Evolutionary conservation across 2,113 vertebrate species (phyloP), one percentile per base, ranked within the genome.

Genomic region (Hemichromis elongatus): DNA sequence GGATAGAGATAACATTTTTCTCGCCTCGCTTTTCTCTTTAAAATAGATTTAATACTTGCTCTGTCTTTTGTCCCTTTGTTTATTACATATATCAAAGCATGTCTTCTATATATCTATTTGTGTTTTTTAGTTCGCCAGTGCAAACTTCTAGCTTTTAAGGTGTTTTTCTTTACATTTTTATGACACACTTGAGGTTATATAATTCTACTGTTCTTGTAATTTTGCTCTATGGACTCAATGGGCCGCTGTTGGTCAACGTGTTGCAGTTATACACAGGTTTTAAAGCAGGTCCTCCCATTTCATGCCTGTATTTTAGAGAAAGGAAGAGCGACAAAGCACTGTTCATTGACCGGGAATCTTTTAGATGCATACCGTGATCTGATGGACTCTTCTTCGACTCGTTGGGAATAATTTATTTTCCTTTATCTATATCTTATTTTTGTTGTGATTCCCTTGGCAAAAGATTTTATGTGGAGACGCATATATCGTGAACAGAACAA

Each of bases 181-280:
- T 18, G 3, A 78, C 21, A 6, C 2, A 8, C 70, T 54, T 63
- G 1, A n/a, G 3, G 3, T 26, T 0, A n/a, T 28, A 11, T 11
- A 0, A 4, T 1, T 19, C 9, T 26, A 5, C 19, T 13, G 5
- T 3, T 66, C 42, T 61, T 91, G 90, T 52, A 93, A 66, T 91
- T 57, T 83, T 59, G 13, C 6, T 57, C 7, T 70, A 3, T 88
- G 68, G 79, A 88, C 91, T 91, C 84, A 55, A 5, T 61, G 88
- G 88, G 91, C 81, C 91, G 91, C 91, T 92, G 84, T 92, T 91
- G 88, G 92, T 42, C 63, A 68, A 68, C 63, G 37, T 53, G 35
- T 87, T 63, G 63, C 19, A 86, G 73, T 53, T 45, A 16, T 57
- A 21, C 47, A 55, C 3, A 63, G 14, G 79, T 24, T 80, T 63